These are phyloP conservation scores for Junonia oenone DNA, from an alignment of 2,888 invertebrate genomes.

Conservation along the genomic window DNA sequence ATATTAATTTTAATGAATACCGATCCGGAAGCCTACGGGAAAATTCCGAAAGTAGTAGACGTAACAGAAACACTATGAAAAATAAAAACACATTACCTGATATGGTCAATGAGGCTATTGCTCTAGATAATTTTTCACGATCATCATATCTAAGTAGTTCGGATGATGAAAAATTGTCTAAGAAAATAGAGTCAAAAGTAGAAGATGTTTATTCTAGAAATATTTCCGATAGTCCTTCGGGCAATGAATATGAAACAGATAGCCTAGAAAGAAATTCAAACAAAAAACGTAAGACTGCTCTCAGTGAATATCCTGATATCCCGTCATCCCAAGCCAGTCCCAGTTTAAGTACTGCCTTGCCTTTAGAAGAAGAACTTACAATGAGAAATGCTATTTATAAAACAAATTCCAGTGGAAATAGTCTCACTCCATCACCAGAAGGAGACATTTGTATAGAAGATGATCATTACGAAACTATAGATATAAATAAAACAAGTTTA, in stretches of 20 bases:
- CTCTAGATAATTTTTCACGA: slow-evolving; percentile 70
- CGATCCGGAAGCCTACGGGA: slow-evolving; percentile 45
- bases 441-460: slow-evolving; percentile 49
- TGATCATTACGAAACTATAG: slow-evolving; percentile 69
- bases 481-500: slow-evolving; percentile 40
- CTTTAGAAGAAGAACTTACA: slow-evolving; percentile 89
- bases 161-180: slow-evolving; percentile 63
- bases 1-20: slow-evolving; percentile 49
- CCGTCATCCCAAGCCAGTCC: slow-evolving; percentile 86
- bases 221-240: slow-evolving; percentile 58
- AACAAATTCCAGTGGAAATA: slow-evolving; percentile 78
- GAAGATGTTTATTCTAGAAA: slow-evolving; percentile 52
- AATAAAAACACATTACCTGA: slow-evolving; percentile 75
- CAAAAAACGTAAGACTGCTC: slow-evolving; percentile 76
- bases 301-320: slow-evolving; percentile 82
- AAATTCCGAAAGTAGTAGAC: slow-evolving; percentile 37
- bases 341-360: slow-evolving; percentile 85
- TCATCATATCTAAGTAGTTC: slow-evolving; percentile 61
- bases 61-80: slow-evolving; percentile 42
- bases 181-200: slow-evolving; percentile 35
- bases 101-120: slow-evolving; percentile 84
- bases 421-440: slow-evolving; percentile 67
- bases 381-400: slow-evolving; percentile 88
- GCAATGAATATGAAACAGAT: slow-evolving; percentile 85
- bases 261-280: slow-evolving; percentile 83